Evolutionary conservation across 2,888 invertebrate genomes (phyloP).

Genomic region (Augiades crinisus): DNA sequence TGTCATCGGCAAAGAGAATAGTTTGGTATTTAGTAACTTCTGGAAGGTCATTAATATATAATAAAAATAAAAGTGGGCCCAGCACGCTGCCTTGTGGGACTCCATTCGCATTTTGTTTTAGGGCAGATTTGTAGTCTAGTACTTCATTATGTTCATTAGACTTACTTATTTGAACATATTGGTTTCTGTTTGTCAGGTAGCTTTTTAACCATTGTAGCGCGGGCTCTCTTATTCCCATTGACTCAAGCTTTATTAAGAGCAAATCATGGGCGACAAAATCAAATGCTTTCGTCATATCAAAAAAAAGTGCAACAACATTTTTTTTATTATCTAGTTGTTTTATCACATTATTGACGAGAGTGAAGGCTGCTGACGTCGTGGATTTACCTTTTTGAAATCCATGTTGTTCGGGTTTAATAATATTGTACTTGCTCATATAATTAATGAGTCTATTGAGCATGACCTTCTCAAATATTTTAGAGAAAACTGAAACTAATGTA

Average conservation of each 20-base stretch:
- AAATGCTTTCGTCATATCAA: conserved; percentile 15
- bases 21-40: not conserved
- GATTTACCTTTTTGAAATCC: conserved; percentile 14
- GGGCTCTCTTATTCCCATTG: not conserved
- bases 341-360: not conserved
- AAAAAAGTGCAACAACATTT: conserved; percentile 1
- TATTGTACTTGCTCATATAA: not conserved
- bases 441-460: conserved; percentile 12
- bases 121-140: not conserved
- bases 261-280: not conserved
- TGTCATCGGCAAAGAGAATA: conserved; percentile 16
- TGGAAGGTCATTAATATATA: conserved; percentile 21
- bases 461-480: conserved; percentile 17
- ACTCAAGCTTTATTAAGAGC: not conserved
- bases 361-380: conserved; percentile 6
- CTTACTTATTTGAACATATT: not conserved
- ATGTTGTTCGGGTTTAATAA: conserved; percentile 4
- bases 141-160: conserved; percentile 3
- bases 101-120: not conserved
- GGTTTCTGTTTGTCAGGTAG: not conserved
- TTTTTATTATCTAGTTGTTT: not conserved
- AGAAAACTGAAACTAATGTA: not conserved
- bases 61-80: conserved; percentile 13
- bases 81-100: conserved; percentile 18
- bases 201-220: not conserved